phyloP scores from a whole-genome alignment of 2,888 invertebrate species.

The Trichogramma evanescens region DNA sequence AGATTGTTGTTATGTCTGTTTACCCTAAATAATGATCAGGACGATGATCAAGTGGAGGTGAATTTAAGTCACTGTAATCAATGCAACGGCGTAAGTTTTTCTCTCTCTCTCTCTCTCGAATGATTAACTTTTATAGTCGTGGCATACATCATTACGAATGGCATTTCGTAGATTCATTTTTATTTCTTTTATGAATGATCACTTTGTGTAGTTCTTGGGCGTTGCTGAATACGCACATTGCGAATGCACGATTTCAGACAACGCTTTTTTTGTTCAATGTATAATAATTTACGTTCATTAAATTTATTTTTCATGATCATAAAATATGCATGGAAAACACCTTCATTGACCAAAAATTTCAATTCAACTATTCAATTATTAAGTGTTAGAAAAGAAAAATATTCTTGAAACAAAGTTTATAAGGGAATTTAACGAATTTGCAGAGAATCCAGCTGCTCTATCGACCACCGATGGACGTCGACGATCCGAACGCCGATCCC shows the following conservation, averaged over 20 bases:
- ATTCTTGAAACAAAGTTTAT: background rate
- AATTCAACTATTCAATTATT: background rate
- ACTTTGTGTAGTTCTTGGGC: no score
- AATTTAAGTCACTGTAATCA: slow-evolving; percentile 44
- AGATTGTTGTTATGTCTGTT: no score
- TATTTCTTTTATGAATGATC: no score
- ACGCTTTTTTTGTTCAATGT: background rate
- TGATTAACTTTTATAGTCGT: background rate
- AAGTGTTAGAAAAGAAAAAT: background rate
- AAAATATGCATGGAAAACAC: background rate
- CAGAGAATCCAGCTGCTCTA: slow-evolving; percentile 80
- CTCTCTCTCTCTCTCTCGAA: slow-evolving; percentile 11
- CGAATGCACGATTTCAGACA: background rate
- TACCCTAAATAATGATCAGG: no score
- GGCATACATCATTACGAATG: no score
- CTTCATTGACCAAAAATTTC: background rate
- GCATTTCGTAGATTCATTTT: no score
- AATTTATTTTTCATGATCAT: background rate
- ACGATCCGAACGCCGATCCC: slow-evolving; percentile 41
- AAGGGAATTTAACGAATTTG: slow-evolving; percentile 25
- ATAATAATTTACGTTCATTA: background rate
- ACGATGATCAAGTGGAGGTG: slow-evolving; percentile 38
- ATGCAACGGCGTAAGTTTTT: slow-evolving; percentile 43
- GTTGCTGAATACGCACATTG: no score
- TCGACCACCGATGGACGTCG: slow-evolving; percentile 61